Conservation (phyloP, 1,140 invertebrate species). For the Bombus affinis region DNA sequence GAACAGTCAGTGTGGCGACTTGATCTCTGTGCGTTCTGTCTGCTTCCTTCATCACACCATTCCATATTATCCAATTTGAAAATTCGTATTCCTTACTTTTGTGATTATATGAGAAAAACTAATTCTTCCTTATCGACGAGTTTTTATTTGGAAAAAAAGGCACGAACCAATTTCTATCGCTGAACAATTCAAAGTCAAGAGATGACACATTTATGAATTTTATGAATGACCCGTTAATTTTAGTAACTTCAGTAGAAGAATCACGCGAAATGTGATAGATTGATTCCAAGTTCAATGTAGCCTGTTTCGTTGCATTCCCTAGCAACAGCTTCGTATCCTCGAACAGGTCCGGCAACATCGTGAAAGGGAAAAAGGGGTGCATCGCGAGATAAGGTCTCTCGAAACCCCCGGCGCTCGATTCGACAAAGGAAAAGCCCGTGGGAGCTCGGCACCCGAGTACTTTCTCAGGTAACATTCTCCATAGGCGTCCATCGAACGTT, state of each 20-base stretch:
- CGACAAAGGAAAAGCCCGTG: slow-evolving; percentile 20
- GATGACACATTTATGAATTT: neutral
- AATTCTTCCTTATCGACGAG: neutral
- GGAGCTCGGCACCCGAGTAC: slow-evolving; percentile 18
- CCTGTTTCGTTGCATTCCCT: neutral
- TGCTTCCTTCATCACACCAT: too few species aligned
- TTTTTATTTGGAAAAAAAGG: neutral
- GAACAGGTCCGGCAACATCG: neutral
- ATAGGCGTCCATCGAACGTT: slow-evolving; percentile 48
- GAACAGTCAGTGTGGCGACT: neutral
- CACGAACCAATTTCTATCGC: neutral
- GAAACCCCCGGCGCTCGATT: neutral
- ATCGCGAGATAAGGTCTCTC: slow-evolving; percentile 10
- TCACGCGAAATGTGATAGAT: neutral
- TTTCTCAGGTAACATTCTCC: slow-evolving; percentile 50
- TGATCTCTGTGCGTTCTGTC: neutral
- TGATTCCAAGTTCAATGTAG: neutral
- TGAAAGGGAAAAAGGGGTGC: neutral
- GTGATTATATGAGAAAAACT: too few species aligned
- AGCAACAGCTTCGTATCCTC: neutral
- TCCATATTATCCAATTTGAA: neutral
- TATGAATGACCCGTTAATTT: neutral
- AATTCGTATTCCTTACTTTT: too few species aligned
- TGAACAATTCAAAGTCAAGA: too few species aligned
- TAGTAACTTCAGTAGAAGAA: neutral